phyloP scores from a whole-genome alignment of 2,113 vertebrate genomes.

The Potamarius usumacintae region DNA sequence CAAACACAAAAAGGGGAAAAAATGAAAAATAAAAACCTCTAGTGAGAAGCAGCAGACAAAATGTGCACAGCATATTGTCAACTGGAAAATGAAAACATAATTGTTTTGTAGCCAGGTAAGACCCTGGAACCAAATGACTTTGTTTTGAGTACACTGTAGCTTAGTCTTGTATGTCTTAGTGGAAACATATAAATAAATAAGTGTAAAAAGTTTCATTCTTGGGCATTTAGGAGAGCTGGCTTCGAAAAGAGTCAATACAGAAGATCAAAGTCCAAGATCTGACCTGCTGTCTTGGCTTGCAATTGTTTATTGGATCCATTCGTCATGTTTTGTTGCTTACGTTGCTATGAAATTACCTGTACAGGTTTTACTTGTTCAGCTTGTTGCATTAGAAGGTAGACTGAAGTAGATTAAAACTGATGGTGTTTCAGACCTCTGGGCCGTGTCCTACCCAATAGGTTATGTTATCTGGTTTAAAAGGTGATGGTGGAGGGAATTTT shows the following conservation, averaged over 20 bases:
- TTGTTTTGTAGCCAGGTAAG: too few species aligned
- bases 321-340: not conserved
- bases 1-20: too few species aligned
- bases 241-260: slow-evolving; percentile 21
- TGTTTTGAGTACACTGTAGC: too few species aligned
- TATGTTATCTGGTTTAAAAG: slow-evolving; percentile 11
- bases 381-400: not conserved
- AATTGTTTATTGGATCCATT: not conserved
- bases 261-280: slow-evolving; percentile 39
- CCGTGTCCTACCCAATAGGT: not conserved
- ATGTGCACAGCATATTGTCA: too few species aligned
- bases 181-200: not conserved
- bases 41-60: too few species aligned
- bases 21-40: too few species aligned
- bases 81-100: too few species aligned
- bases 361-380: not conserved
- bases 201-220: slow-evolving; percentile 22
- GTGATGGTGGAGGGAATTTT: slow-evolving; percentile 12
- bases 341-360: not conserved
- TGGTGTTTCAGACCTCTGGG: slow-evolving; percentile 6
- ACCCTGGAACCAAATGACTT: too few species aligned
- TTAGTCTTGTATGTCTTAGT: too few species aligned
- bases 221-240: slow-evolving; percentile 34
- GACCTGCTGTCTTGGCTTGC: not conserved
- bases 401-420: slow-evolving; percentile 8